Evolutionary conservation across 2,888 invertebrate species (phyloP).

Genomic region (Idaea biselata): DNA sequence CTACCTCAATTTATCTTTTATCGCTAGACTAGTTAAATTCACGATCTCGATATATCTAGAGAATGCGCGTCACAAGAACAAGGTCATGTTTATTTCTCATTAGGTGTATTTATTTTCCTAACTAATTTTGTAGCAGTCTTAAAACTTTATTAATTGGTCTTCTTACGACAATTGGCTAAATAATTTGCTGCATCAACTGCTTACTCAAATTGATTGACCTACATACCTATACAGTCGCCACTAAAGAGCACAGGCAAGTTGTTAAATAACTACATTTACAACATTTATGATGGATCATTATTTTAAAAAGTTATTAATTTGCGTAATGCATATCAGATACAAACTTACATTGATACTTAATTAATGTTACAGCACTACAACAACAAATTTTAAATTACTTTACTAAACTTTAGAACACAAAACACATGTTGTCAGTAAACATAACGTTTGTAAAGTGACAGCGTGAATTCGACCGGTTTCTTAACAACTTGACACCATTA

Average conservation of each 20-base stretch:
- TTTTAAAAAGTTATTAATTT: not conserved
- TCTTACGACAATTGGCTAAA: not conserved
- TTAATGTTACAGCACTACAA: no score
- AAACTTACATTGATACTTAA: no score
- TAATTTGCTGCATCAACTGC: not conserved
- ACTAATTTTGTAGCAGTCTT: not conserved
- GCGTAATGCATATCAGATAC: not conserved
- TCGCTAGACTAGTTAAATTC: not conserved
- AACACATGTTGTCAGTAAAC: constrained; percentile 1
- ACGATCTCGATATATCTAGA: not conserved
- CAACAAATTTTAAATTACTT: not conserved
- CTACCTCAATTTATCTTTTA: not conserved
- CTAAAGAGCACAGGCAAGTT: not conserved
- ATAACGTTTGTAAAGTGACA: not conserved
- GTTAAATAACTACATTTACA: not conserved
- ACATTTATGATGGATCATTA: not conserved
- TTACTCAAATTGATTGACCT: not conserved
- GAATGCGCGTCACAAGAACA: not conserved
- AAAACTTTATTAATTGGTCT: not conserved
- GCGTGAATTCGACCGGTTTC: not conserved
- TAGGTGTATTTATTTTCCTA: no score
- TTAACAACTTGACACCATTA: not conserved
- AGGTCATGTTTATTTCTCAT: not conserved
- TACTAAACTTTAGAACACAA: not conserved
- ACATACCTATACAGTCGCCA: not conserved